Base-by-base conservation (phyloP, 2,888 invertebrate species). In the Rhaphigaster nebulosa region DNA sequence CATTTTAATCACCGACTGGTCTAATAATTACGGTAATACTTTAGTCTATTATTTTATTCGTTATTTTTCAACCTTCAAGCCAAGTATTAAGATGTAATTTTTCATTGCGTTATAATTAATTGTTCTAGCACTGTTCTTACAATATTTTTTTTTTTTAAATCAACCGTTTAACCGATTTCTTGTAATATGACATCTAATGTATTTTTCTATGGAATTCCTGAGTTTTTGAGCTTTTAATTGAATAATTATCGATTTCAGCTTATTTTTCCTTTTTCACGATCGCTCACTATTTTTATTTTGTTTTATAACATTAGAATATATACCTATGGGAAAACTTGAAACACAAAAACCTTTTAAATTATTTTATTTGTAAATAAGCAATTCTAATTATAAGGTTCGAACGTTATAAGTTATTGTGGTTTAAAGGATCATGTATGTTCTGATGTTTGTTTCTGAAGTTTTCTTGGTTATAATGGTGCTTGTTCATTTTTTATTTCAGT, bases 61-160 rank as follows among this genome's bases (percentile, higher is more conserved):
- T 76, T 76, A 34, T 76, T 76, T 76, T 76, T 76, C 8, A 76
- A 76, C 70, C 70, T 76, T 76, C 70, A 38, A 29, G 18, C 65
- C 65, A 29, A 29, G 65, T 65, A 65, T n/a, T n/a, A 60, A 29
- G 34, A 23, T 18, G 34, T 29, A 65, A 65, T 65, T 65, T 34
- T 34, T 76, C 34, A 6, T 76, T 38, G 65, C 29, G 18, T 65
- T 29, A 65, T 29, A 65, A 18, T 29, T n/a, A 60, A n/a, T 8
- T 29, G 65, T 29, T 23, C 29, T 38, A 12, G 20, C 34, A 18
- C 38, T 23, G 26, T 23, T 20, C 18, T 76, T 76, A 10, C 26
- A 76, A n/a, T 12, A 10, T n/a, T 60, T 29, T 60, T 12, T 13
- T 29, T 15, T n/a, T n/a, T 12, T 29, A 3, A 60, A 29, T 4